Conservation (phyloP, 2,113 vertebrate genomes). For the Pterocles orientalis region DNA sequence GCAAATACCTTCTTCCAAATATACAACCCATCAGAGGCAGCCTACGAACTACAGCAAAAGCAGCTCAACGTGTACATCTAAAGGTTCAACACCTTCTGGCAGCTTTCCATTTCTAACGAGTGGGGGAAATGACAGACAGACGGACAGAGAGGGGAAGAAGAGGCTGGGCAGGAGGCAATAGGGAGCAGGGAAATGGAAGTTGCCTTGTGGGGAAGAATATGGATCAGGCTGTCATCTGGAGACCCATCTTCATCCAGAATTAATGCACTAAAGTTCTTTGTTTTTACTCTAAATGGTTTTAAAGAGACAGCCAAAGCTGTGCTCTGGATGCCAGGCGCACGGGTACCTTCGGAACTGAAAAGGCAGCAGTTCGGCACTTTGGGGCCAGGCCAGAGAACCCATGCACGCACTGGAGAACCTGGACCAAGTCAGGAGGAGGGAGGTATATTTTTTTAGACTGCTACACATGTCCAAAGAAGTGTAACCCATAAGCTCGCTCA, state of each 20-base stretch:
- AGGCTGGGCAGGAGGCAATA: neutral
- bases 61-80: neutral
- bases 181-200: constrained; percentile 23
- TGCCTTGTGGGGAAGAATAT: constrained; percentile 56
- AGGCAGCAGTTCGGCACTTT: neutral
- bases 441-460: neutral
- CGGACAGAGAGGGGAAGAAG: neutral
- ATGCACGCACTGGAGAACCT: neutral
- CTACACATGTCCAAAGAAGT: neutral
- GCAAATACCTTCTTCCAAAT: constrained; percentile 44
- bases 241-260: constrained; percentile 74
- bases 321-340: neutral
- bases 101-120: neutral
- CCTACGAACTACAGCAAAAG: neutral
- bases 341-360: neutral
- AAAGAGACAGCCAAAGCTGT: constrained; percentile 59
- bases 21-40: neutral
- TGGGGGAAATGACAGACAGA: neutral
- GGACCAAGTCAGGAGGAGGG: neutral
- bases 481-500: neutral
- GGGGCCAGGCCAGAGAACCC: neutral
- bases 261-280: constrained; percentile 74
- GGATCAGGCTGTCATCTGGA: constrained; percentile 70
- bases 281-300: constrained; percentile 73
- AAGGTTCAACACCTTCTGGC: neutral